Percentiles rank a stretch among this genome's conserved stretches.
phyloP scores from a whole-genome alignment of 2,888 invertebrate species.

The Trisateles emortualis region DNA sequence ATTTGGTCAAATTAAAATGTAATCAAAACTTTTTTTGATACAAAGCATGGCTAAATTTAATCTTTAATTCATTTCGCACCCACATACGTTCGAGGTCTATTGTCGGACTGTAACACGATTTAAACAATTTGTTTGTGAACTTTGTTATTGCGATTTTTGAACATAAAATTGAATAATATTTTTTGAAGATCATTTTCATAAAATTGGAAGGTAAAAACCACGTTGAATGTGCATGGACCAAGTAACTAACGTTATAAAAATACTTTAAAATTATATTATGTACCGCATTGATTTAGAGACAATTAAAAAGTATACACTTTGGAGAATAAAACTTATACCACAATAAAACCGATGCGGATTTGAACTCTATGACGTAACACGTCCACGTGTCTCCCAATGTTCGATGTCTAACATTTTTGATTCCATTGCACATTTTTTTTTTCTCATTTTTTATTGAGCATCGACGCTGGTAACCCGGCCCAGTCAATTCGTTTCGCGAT shows the following conservation, averaged over 20 bases:
- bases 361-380: constrained; percentile 31
- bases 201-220: no score
- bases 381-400: constrained; percentile 43
- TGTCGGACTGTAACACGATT: constrained; percentile 12
- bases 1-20: constrained; percentile 16
- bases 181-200: neutral
- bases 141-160: neutral
- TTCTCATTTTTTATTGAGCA: constrained; percentile 46
- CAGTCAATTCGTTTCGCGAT: constrained; percentile 70
- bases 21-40: constrained; percentile 34
- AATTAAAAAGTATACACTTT: no score
- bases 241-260: no score
- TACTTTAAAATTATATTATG: no score
- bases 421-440: constrained; percentile 45
- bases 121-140: constrained; percentile 8
- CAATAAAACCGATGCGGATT: neutral
- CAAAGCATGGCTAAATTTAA: constrained; percentile 22
- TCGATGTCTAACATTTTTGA: constrained; percentile 58
- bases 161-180: neutral
- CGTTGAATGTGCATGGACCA: no score
- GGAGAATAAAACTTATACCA: constrained; percentile 17
- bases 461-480: constrained; percentile 58
- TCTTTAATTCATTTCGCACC: constrained; percentile 21
- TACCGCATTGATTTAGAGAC: neutral
- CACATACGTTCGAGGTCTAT: constrained; percentile 9